Conservation (phyloP, 2,888 invertebrate species). For the Ophion ventricosus region DNA sequence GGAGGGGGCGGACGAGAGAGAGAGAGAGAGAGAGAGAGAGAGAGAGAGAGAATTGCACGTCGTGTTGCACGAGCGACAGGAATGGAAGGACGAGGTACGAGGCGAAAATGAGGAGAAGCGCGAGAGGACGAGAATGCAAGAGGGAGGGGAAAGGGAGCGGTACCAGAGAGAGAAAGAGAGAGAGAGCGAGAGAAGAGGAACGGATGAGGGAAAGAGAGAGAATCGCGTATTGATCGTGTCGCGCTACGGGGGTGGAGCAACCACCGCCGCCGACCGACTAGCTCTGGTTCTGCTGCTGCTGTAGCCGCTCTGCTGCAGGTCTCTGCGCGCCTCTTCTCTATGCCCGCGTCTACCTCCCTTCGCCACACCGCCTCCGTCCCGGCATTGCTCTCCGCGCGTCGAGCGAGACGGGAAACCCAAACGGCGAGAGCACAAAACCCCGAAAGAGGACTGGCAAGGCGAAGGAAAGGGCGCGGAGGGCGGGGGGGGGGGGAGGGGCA, state of each 20-base stretch:
- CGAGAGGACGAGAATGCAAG: conserved; percentile 53
- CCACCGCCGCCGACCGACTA: conserved; percentile 73
- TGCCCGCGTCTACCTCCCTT: conserved; percentile 50
- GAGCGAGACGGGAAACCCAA: conserved; percentile 30
- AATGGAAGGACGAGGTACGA: conserved; percentile 60
- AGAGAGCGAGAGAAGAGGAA: conserved; percentile 64
- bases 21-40: conserved; percentile 21
- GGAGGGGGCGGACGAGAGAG: conserved; percentile 30
- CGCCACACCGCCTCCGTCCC: neutral
- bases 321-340: conserved; percentile 55
- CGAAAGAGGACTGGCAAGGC: conserved; percentile 30
- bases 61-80: conserved; percentile 64
- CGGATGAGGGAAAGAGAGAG: conserved; percentile 72
- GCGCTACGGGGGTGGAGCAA: conserved; percentile 81
- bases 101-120: conserved; percentile 65
- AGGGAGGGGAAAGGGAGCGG: conserved; percentile 52
- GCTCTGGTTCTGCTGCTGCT: conserved; percentile 64
- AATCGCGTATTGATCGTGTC: conserved; percentile 83
- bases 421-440: conserved; percentile 32
- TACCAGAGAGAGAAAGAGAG: conserved; percentile 62
- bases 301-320: conserved; percentile 55
- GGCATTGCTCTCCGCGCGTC: conserved; percentile 27
- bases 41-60: conserved; percentile 56
- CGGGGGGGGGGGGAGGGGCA: conserved; percentile 6
- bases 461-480: conserved; percentile 58